Evolutionary conservation across 30 jellyfish, hydroid and myxozoan genomes (phyloP), one percentile per base, ranked within the genome.

Genomic region (Aurelia aurita complex sp. Pacific): DNA sequence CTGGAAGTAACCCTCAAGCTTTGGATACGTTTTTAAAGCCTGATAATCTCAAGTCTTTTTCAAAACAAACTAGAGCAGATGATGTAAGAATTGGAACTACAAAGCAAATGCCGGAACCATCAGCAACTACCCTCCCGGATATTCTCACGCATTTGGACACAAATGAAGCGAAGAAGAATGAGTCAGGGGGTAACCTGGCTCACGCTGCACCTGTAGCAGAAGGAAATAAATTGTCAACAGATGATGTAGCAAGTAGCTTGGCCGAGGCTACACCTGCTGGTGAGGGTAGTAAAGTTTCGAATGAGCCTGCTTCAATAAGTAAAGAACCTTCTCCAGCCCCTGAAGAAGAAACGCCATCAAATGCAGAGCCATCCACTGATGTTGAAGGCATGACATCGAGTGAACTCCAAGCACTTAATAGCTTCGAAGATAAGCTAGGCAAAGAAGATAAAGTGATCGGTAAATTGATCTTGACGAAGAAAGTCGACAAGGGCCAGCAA

Each of bases 391-490:
- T 84, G 93, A 84, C 93, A 34, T 82, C 78, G 8, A 38, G 38
- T 12, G 93, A 84, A 34, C 2, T 62, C 67, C 63, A 84, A n/a
- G 87, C 78, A 5, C 85, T 84, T 38, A 51, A 84, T 35, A 74
- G 82, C 62, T 84, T 84, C 33, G 76, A 84, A 66, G 73, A 73
- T 57, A 73, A 64, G 36, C 73, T 84, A 14, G 85, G 85, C 29
- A 75, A n/a, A 64, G 93, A 84, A 51, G 93, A 84, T 33, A 84
- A 84, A 33, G 73, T 52, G 6, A 84, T 84, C 32, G 79, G 93
- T 42, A 84, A 84, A 42, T 32, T 72, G 52, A 84, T 84, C n/a
- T 35, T 71, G 54, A 14, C 93, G 10, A 63, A 61, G 57, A 64
- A 73, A 23, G 82, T 62, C 13, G 87, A 84, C 35, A 73, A 33